Base-by-base conservation (phyloP, 2,797 vertebrate genomes). In the Acipenser transmontanus region DNA sequence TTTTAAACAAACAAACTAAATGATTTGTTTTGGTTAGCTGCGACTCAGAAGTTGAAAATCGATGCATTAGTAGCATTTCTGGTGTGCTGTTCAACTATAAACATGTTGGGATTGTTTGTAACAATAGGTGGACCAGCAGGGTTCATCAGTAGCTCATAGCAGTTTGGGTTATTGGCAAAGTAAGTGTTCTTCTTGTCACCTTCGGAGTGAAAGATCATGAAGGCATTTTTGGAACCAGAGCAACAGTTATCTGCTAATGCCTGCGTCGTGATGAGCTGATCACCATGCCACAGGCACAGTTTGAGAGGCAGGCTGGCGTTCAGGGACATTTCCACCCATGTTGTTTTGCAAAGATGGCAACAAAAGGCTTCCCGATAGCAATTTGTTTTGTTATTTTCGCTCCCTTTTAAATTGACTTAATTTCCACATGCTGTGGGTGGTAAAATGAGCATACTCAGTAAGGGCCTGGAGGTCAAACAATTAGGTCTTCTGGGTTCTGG, bases 391-490 rank as follows among this genome's bases (percentile, higher is more conserved):
- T 47, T 34, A 52, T 13, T n/a, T 11, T 14, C n/a, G 57, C 67
- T 49, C 69, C 54, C 54, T 34, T 54, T 47, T 13, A 63, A 61
- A 12, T 54, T 54, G 60, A 61, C 60, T 61, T 20, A 5, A 34
- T 47, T 61, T 54, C 59, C 63, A 17, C 14, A 50, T 34, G 66
- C 66, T 65, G 50, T 62, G 59, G 59, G 66, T 52, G 50, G 48
- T 68, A 61, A 54, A 56, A 65, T 47, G 70, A 61, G 61, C 56
- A 65, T 65, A 62, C 59, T 54, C 49, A 57, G 11, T 34, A 62
- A 17, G 11, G 47, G 62, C 34, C 66, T 8, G 57, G 7, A 51
- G 66, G 66, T 64, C 59, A 20, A 48, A 10, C 7, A 56, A 17
- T n/a, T 13, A 71, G 50, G 57, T 64, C 65, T 62, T 50, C 61